phyloP scores from a whole-genome alignment of 2,888 invertebrate genomes.

The Muscina levida region DNA sequence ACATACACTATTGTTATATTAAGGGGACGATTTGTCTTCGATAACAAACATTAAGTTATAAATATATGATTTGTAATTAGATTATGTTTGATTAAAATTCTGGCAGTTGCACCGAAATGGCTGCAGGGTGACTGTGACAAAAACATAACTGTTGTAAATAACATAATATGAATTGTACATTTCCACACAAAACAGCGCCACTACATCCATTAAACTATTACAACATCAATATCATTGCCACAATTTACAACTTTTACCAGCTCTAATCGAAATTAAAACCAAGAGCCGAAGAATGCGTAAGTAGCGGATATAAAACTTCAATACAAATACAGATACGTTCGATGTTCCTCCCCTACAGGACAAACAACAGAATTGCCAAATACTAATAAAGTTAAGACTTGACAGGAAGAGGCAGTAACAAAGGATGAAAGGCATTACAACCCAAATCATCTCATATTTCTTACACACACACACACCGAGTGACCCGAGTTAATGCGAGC shows the following conservation, averaged over 20 bases:
- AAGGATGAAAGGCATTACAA: too few relatives aligned
- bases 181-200: conserved; percentile 4
- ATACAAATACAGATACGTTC: too few relatives aligned
- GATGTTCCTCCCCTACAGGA: too few relatives aligned
- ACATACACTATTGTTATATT: too few relatives aligned
- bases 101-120: too few relatives aligned
- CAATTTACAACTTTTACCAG: conserved; percentile 3
- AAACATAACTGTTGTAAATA: conserved; percentile 1
- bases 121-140: conserved; percentile 3
- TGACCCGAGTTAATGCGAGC: not conserved
- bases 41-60: too few relatives aligned
- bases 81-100: too few relatives aligned
- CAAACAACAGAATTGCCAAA: not conserved
- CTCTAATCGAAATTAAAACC: not conserved
- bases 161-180: conserved; percentile 1
- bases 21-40: too few relatives aligned
- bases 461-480: not conserved
- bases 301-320: too few relatives aligned
- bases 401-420: not conserved
- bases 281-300: too few relatives aligned
- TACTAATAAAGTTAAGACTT: not conserved
- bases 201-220: conserved; percentile 12
- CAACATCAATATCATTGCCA: not conserved
- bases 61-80: too few relatives aligned
- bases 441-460: too few relatives aligned